Evolutionary conservation across 1,140 invertebrate species (phyloP).

Genomic region (Sogatella furcifera): DNA sequence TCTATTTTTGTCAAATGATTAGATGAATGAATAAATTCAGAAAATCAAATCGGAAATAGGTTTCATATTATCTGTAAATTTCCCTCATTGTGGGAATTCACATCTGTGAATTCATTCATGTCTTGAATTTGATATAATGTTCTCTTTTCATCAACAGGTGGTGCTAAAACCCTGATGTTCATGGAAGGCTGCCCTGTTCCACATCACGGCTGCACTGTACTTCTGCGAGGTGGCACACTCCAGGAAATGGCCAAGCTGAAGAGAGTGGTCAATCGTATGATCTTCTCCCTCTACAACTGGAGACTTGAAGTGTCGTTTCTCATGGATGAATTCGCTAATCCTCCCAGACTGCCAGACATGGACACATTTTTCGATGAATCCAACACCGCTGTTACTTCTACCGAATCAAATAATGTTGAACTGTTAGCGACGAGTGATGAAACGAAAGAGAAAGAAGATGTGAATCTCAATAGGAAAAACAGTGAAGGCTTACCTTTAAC

Average conservation of each 20-base stretch:
- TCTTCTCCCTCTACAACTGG: conserved; percentile 85
- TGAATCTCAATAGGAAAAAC: not conserved
- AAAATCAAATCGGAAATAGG: no score
- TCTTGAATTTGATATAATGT: no score
- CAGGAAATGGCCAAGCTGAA: conserved; percentile 75
- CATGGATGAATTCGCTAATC: conserved; percentile 63
- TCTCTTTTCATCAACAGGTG: conserved; percentile 31
- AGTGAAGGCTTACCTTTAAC: no score
- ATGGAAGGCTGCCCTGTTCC: conserved; percentile 81
- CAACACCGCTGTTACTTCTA: not conserved
- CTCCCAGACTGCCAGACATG: conserved; percentile 1
- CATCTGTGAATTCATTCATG: no score
- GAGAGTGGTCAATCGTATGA: conserved; percentile 53
- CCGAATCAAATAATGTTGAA: not conserved
- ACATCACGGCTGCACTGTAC: conserved; percentile 78
- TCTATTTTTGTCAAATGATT: no score
- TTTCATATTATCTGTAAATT: no score
- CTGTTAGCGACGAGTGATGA: not conserved
- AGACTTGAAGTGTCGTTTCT: conserved; percentile 83
- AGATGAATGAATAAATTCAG: no score
- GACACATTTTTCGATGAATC: conserved; percentile 14
- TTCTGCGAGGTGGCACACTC: conserved; percentile 67
- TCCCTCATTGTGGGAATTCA: no score
- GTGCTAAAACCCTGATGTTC: conserved; percentile 80
- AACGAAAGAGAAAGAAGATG: not conserved